Conservation (phyloP, 2,888 invertebrate genomes). For the Liopterus haemorrhoidalis region DNA sequence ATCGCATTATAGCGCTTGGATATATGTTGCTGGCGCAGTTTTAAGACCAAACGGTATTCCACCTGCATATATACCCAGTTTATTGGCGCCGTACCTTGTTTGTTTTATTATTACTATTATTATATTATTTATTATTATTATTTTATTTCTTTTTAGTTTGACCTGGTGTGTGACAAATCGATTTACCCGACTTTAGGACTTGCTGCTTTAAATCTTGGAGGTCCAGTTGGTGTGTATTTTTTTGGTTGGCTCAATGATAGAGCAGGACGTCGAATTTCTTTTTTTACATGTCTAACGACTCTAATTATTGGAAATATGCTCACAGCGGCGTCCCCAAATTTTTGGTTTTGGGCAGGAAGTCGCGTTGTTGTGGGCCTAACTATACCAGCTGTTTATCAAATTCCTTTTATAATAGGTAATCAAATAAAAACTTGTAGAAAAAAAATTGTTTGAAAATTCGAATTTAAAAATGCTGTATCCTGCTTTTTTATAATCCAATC, state of each 20-base stretch:
- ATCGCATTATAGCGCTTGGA: too few species aligned
- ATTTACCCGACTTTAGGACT: conserved; percentile 84
- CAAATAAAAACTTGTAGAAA: conserved; percentile 36
- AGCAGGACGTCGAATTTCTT: conserved; percentile 77
- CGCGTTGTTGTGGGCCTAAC: conserved; percentile 81
- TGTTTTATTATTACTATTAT: too few species aligned
- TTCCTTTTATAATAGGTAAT: conserved; percentile 91
- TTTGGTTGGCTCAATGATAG: conserved; percentile 85
- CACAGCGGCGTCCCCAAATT: conserved; percentile 71
- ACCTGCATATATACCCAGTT: too few species aligned
- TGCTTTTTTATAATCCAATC: conserved; percentile 28
- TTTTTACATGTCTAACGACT: conserved; percentile 79
- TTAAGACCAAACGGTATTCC: too few species aligned
- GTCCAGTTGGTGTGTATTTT: conserved; percentile 82
- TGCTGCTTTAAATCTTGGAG: conserved; percentile 80
- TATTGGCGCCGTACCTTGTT: too few species aligned
- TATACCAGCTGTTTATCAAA: conserved; percentile 88
- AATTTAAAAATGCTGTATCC: too few species aligned
- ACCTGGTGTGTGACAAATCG: conserved; percentile 79
- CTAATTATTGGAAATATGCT: conserved; percentile 72
- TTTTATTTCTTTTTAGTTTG: conserved; percentile 61
- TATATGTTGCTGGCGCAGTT: too few species aligned
- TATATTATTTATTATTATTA: too few species aligned
- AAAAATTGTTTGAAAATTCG: too few species aligned
- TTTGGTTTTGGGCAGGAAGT: conserved; percentile 78